Evolutionary conservation across 2,113 vertebrate species (phyloP).

Genomic region (Cyprinodon tularosa): DNA sequence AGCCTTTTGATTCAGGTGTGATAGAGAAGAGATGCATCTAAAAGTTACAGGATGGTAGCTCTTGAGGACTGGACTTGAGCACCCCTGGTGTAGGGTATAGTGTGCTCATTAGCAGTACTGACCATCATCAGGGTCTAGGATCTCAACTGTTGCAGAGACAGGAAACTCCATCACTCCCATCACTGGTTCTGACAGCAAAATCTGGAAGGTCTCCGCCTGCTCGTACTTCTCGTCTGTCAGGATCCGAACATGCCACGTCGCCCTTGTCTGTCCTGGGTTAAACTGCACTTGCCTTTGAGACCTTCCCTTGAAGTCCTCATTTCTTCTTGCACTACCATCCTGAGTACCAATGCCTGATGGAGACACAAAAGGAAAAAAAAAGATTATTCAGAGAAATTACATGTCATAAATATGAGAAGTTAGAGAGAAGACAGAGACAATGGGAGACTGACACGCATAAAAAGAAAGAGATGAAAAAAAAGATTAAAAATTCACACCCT

Average conservation of each 20-base stretch:
- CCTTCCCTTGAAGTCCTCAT: conserved; percentile 90
- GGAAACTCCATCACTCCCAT: conserved; percentile 90
- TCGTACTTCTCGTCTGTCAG: conserved; percentile 87
- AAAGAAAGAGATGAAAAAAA: conserved; percentile 50
- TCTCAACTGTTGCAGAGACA: conserved; percentile 84
- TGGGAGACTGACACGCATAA: conserved; percentile 33
- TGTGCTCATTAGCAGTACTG: conserved; percentile 46
- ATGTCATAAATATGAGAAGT: conserved; percentile 6
- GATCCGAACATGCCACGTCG: conserved; percentile 86
- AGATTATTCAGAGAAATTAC: conserved; percentile 1
- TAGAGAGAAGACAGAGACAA: conserved; percentile 23
- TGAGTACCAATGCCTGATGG: conserved; percentile 86
- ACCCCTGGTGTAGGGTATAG: neutral
- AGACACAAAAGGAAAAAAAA: neutral
- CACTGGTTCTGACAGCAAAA: conserved; percentile 90
- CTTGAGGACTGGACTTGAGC: too few species aligned
- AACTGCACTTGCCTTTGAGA: conserved; percentile 94
- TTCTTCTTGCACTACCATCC: conserved; percentile 87
- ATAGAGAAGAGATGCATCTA: too few species aligned
- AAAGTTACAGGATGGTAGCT: too few species aligned
- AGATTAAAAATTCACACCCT: conserved; percentile 60
- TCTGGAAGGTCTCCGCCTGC: conserved; percentile 88
- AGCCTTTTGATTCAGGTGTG: too few species aligned
- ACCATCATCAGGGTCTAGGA: conserved; percentile 93
- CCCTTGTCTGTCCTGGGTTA: conserved; percentile 90